These are phyloP conservation scores for Lipotes vexillifer DNA, from an alignment of 2,113 vertebrate species.

Conservation along the genomic window DNA sequence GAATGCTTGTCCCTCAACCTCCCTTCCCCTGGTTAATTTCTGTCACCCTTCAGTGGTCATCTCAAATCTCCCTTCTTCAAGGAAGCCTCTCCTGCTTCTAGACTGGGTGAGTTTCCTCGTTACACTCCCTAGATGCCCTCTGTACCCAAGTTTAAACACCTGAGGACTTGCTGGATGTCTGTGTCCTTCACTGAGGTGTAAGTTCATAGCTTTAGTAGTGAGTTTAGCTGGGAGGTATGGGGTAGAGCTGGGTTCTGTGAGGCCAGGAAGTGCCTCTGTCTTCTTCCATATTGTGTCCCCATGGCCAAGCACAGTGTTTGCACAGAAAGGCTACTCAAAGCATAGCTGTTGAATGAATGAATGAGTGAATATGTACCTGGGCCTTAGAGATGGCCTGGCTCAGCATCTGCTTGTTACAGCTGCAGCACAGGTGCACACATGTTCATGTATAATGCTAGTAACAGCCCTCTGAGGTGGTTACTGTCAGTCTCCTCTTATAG, in stretches of 20 bases:
- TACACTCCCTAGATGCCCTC: too few species aligned
- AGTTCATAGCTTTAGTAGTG: not conserved
- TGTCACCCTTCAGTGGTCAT: not conserved
- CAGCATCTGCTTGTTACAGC: not conserved
- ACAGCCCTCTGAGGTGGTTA: not conserved
- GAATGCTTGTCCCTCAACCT: not conserved
- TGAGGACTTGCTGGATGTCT: not conserved
- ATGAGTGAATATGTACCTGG: too few species aligned
- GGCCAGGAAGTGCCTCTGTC: not conserved
- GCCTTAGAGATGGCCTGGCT: not conserved
- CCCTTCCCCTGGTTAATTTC: not conserved
- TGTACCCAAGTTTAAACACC: not conserved
- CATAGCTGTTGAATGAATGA: not conserved
- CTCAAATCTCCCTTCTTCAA: not conserved
- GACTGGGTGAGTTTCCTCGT: too few species aligned
- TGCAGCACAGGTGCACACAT: too few species aligned
- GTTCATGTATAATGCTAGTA: not conserved
- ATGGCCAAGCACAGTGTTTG: fast-evolving
- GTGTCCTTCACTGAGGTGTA: not conserved
- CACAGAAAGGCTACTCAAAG: not conserved
- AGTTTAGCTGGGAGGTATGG: not conserved
- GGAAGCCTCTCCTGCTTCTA: not conserved
- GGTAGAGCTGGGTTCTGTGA: not conserved
- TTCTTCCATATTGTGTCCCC: not conserved
- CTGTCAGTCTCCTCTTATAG: not conserved